Percentiles rank a stretch among this genome's conserved stretches.
phyloP scores from a whole-genome alignment of 2,113 vertebrate species.

The Rhegmatorhina hoffmannsi region DNA sequence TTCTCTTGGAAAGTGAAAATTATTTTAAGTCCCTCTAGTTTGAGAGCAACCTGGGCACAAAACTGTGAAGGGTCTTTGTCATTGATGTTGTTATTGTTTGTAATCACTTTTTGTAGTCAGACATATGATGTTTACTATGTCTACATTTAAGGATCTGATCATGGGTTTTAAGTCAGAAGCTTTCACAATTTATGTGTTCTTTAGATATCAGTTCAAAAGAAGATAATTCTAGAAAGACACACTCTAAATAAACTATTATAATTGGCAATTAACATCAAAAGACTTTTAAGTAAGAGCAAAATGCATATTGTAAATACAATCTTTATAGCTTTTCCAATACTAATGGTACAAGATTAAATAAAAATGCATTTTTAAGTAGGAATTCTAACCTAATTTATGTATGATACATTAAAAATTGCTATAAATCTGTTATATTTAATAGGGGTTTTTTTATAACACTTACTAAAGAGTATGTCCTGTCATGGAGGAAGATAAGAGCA shows the following conservation, averaged over 20 bases:
- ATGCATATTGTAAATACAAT: not conserved
- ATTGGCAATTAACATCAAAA: not conserved
- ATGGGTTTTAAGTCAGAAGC: not conserved
- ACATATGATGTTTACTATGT: not conserved
- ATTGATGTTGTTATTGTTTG: not conserved
- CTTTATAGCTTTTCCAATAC: not conserved
- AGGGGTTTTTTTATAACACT: not conserved
- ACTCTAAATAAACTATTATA: not conserved
- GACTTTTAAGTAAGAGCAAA: not conserved
- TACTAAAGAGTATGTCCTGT: not conserved
- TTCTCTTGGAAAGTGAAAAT: not conserved
- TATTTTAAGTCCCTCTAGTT: not conserved
- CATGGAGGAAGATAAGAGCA: not conserved
- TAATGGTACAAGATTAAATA: not conserved
- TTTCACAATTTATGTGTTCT: not conserved
- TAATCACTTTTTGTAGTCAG: not conserved
- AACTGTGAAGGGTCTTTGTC: not conserved
- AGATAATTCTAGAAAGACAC: not conserved
- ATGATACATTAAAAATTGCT: not conserved
- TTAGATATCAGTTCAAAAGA: not conserved
- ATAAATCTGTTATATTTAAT: not conserved
- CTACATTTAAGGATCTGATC: not conserved
- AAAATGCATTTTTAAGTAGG: not conserved
- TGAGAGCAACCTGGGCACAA: not conserved
- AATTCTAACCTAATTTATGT: not conserved